phyloP scores from a whole-genome alignment of 2,797 vertebrate genomes.

The Peromyscus eremicus region DNA sequence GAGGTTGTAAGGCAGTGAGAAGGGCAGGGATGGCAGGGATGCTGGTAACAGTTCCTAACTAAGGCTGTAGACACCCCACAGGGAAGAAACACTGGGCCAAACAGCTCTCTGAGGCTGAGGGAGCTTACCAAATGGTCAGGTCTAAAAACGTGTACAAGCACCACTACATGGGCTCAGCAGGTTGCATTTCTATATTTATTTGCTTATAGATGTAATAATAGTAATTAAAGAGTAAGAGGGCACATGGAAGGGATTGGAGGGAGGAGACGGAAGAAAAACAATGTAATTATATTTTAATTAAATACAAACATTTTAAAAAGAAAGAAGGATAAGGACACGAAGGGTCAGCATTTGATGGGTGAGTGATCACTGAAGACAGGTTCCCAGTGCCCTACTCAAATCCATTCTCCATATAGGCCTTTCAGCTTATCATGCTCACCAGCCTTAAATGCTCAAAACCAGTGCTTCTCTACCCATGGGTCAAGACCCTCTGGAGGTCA shows the following conservation, averaged over 20 bases:
- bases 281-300: not conserved
- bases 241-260: not conserved
- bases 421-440: not conserved
- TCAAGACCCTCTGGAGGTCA: not conserved
- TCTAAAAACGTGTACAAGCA: not conserved
- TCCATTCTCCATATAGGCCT: not conserved
- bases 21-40: not conserved
- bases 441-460: slow-evolving; percentile 1
- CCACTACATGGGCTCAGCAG: not conserved
- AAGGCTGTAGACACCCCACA: not conserved
- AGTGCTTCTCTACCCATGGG: not conserved
- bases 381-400: not conserved
- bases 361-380: not conserved
- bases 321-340: not conserved
- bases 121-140: not conserved
- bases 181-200: not conserved
- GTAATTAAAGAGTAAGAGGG: not conserved
- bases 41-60: not conserved
- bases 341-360: not conserved
- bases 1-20: not conserved
- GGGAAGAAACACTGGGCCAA: not conserved
- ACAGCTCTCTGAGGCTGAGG: not conserved
- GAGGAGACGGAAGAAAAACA: not conserved
- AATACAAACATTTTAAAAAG: not conserved
- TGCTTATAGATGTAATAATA: not conserved